These are phyloP conservation scores for Leptopilina syphax DNA, from an alignment of 2,888 invertebrate genomes.

Conservation along the genomic window DNA sequence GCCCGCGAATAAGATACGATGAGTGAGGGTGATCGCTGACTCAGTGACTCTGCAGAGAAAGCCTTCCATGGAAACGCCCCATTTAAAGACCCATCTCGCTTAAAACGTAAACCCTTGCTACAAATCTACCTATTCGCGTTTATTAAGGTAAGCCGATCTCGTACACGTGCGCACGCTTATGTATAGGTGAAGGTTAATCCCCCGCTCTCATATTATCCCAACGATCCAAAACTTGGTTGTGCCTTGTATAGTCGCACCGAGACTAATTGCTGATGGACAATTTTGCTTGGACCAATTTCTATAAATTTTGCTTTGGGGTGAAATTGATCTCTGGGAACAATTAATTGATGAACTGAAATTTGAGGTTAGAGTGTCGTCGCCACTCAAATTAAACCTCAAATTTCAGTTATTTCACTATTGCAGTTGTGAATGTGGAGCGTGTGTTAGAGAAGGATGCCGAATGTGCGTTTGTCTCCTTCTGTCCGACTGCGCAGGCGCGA, in stretches of 20 bases:
- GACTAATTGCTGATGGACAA: no score
- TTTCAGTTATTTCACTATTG: no score
- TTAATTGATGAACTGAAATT: no score
- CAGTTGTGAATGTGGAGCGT: no score
- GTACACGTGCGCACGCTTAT: slow-evolving; percentile 37
- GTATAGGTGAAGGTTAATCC: slow-evolving; percentile 65
- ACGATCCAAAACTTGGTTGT: slow-evolving; percentile 29
- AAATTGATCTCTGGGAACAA: no score
- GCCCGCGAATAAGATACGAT: slow-evolving; percentile 40
- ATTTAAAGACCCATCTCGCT: slow-evolving; percentile 34
- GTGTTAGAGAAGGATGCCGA: no score
- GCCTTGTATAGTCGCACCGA: no score
- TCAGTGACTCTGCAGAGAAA: slow-evolving; percentile 50
- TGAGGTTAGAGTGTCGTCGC: not conserved
- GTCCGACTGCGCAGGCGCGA: no score
- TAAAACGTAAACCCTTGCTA: slow-evolving; percentile 54
- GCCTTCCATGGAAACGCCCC: slow-evolving; percentile 75
- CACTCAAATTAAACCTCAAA: no score
- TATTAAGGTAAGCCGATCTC: slow-evolving; percentile 76
- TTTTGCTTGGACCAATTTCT: no score
- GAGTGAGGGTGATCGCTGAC: slow-evolving; percentile 52
- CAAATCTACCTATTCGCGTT: slow-evolving; percentile 64
- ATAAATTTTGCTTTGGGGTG: no score
- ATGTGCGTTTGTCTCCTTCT: no score
- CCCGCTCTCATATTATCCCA: slow-evolving; percentile 54